A percentile compares a stretch with the other conserved stretches of the same genome.
These are phyloP conservation scores for Cinclus cinclus DNA, from an alignment of 2,113 vertebrate genomes.

Conservation along the genomic window DNA sequence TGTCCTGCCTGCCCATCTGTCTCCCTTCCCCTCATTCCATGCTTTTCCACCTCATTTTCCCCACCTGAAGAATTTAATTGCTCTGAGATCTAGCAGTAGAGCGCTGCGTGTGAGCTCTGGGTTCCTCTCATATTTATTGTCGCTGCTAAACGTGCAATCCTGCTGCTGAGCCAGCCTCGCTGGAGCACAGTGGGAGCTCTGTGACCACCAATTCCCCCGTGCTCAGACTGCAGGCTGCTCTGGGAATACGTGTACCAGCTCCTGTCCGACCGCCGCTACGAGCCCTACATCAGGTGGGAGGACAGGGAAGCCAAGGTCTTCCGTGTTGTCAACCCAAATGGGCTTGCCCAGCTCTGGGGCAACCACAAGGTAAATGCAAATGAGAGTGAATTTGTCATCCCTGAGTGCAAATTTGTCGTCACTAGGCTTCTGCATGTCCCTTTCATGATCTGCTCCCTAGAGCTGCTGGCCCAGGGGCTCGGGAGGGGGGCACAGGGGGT, in stretches of 20 bases:
- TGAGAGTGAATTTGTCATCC: background rate
- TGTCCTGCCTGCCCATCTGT: background rate
- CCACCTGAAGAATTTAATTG: background rate
- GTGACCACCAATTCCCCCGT: rapidly evolving
- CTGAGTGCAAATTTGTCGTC: background rate
- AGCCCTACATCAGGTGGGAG: slow-evolving; percentile 87
- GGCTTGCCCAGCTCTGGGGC: slow-evolving; percentile 90
- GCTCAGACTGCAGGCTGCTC: slow-evolving; percentile 86
- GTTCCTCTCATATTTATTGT: rapidly evolving
- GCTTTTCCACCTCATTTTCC: background rate
- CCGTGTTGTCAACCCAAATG: slow-evolving; percentile 84
- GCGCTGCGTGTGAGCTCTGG: rapidly evolving
- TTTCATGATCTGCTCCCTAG: rapidly evolving
- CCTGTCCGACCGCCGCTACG: slow-evolving; percentile 82
- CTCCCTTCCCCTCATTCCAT: background rate
- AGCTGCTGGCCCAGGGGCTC: background rate
- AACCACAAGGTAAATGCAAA: slow-evolving; percentile 84
- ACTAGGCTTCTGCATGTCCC: background rate
- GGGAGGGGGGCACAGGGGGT: background rate
- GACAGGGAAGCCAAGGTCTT: slow-evolving; percentile 82
- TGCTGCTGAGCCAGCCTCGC: background rate
- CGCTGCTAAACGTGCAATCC: rapidly evolving
- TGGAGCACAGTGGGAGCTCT: background rate
- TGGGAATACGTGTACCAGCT: slow-evolving; percentile 91
- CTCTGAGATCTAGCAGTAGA: background rate